Evolutionary conservation across 2,888 invertebrate genomes (phyloP).

Genomic region (Blastobasis adustella): DNA sequence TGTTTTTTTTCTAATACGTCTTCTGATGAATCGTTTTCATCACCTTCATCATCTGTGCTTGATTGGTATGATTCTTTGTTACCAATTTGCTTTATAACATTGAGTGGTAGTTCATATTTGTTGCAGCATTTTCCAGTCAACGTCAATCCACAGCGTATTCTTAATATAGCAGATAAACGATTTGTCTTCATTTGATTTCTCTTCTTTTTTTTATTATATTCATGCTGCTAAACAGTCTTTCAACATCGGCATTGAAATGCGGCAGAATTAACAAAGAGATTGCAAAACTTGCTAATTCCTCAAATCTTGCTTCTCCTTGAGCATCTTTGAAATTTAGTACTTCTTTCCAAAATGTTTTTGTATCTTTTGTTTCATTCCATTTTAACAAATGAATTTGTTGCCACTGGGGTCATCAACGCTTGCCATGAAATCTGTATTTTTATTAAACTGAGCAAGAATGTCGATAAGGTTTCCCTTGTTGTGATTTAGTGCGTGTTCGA

Average conservation of each 20-base stretch:
- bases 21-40: no score
- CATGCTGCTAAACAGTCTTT: constrained; percentile 5
- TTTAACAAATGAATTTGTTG: not conserved
- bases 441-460: no score
- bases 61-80: no score
- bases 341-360: constrained; percentile 6
- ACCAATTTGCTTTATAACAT: no score
- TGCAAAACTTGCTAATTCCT: constrained; percentile 10
- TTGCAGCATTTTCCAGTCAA: constrained; percentile 5
- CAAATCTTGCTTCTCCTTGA: constrained; percentile 5
- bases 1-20: no score
- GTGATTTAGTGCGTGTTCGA: no score
- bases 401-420: not conserved
- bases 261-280: constrained; percentile 8
- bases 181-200: constrained; percentile 5
- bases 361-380: not conserved
- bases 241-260: constrained; percentile 7
- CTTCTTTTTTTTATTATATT: constrained; percentile 4
- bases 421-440: no score
- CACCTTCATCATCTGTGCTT: no score
- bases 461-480: no score
- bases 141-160: constrained; percentile 4
- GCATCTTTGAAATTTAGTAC: constrained; percentile 9
- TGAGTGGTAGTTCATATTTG: no score
- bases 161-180: constrained; percentile 6